phyloP scores from a whole-genome alignment of 2,113 vertebrate genomes.

The Thermophis baileyi region DNA sequence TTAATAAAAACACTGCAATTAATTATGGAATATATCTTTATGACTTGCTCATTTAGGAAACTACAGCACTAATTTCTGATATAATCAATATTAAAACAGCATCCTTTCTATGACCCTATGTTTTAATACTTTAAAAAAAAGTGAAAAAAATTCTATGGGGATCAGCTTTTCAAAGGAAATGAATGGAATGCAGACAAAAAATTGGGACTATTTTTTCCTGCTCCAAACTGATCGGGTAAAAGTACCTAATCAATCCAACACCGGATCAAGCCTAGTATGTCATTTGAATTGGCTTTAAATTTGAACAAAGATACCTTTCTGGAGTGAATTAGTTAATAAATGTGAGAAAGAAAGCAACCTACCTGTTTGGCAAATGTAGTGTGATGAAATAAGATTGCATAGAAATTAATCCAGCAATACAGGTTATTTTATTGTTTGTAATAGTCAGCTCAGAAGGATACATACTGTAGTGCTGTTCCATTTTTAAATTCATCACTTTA shows the following conservation, averaged over 20 bases:
- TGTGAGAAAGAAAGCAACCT: not conserved
- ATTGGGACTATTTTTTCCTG: not conserved
- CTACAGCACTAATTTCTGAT: not conserved
- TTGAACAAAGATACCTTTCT: not conserved
- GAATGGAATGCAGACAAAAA: not conserved
- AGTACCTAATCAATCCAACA: not conserved
- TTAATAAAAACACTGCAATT: not conserved
- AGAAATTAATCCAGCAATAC: not conserved
- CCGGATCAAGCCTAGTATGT: not conserved
- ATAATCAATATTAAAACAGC: not conserved
- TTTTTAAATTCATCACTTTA: not conserved
- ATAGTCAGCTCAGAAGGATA: not conserved
- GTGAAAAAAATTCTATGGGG: not conserved
- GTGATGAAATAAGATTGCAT: not conserved
- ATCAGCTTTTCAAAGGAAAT: not conserved
- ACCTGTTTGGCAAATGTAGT: not conserved
- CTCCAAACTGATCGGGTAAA: not conserved
- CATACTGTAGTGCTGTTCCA: not conserved
- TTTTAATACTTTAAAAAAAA: not conserved
- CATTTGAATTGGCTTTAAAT: not conserved
- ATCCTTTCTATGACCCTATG: not conserved
- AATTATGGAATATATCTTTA: not conserved
- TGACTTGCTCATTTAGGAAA: not conserved
- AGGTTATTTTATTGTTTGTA: not conserved
- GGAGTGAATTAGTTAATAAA: not conserved